A percentile compares a stretch with the other conserved stretches of the same genome.
These are phyloP conservation scores for Pyxicephalus adspersus DNA, from an alignment of 2,113 vertebrate genomes.

Conservation along the genomic window DNA sequence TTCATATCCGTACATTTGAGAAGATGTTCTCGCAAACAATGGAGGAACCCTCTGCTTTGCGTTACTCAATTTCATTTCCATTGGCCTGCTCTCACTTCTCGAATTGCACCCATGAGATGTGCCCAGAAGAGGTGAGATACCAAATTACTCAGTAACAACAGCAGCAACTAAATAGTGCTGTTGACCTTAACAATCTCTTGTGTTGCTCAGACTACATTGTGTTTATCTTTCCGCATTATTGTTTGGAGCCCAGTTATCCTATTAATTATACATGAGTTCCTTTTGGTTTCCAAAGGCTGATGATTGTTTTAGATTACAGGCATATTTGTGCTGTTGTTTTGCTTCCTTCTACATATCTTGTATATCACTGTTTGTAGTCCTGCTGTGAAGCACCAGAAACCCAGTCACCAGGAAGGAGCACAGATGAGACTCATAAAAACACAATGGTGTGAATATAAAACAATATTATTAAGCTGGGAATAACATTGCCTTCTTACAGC, in stretches of 20 bases:
- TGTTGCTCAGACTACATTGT: conserved; percentile 9
- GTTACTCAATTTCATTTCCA: conserved; percentile 84
- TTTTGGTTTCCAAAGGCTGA: neutral
- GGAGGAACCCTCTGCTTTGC: conserved; percentile 80
- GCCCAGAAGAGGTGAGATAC: conserved; percentile 90
- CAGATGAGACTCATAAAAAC: neutral
- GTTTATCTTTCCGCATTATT: conserved; percentile 4
- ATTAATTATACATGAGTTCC: conserved; percentile 17
- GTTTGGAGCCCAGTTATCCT: neutral
- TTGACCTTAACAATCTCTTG: conserved; percentile 11
- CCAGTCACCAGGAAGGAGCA: neutral
- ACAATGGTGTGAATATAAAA: neutral
- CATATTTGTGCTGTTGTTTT: neutral
- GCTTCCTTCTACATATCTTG: neutral
- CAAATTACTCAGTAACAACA: neutral
- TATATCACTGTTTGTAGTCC: neutral
- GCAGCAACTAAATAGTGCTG: conserved; percentile 22
- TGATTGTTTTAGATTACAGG: conserved; percentile 6
- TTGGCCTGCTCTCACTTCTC: conserved; percentile 81
- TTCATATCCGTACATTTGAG: conserved; percentile 82
- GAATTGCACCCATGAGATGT: conserved; percentile 77
- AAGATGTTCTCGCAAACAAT: conserved; percentile 81
- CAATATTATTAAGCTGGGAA: too few relatives aligned
- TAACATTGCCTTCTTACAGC: too few relatives aligned
- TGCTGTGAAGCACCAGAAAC: neutral